Base-by-base conservation (phyloP, 1,140 invertebrate genomes). In the Heliothis virescens region DNA sequence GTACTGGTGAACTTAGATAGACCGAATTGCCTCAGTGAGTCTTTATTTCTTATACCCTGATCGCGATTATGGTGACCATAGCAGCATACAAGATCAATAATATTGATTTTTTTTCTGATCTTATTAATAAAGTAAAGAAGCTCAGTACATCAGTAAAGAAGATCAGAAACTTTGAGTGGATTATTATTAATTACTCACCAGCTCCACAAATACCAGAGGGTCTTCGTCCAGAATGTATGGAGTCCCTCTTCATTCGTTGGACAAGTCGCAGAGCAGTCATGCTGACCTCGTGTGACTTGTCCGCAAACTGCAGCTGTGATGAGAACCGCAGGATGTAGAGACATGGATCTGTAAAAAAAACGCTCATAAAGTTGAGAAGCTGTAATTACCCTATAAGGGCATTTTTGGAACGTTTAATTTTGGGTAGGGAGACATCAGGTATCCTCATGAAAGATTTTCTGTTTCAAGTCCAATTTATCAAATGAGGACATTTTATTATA, bases 191-290 rank as follows among this genome's bases (percentile, higher is more conserved):
- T 55, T 18, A 16, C 89, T 94, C 93, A 98, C 98, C 98, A 92
- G 99, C 99, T 15, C 99, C 99, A 95, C 99, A 99, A 41, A 99
- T 95, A 41, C 99, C 99, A 0, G 99, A 99, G 13, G 99, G 99
- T 88, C 99, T 95, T 75, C 99, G 95, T 21, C 99, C 99, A 3
- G 98, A 98, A 89, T 99, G 98, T 92, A 99, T 98, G 95, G 98
- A 99, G 95, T 99, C 99, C 87, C 98, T 96, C 93, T 99, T 99
- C 99, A 99, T 99, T 88, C 99, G 95, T 91, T 99, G 97, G 9
- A 99, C 98, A 55, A 99, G 95, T 79, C 99, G 95, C 50, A 98
- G 95, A 0, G 99, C 99, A 1, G 99, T 99, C 95, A 97, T 98
- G n/a, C 97, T 98, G 3, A 99, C 99, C 89, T 99, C 97, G 88